Evolutionary conservation across 2,888 invertebrate genomes (phyloP), one percentile per base, ranked within the genome.

Genomic region (Dicyrtoma fusca): DNA sequence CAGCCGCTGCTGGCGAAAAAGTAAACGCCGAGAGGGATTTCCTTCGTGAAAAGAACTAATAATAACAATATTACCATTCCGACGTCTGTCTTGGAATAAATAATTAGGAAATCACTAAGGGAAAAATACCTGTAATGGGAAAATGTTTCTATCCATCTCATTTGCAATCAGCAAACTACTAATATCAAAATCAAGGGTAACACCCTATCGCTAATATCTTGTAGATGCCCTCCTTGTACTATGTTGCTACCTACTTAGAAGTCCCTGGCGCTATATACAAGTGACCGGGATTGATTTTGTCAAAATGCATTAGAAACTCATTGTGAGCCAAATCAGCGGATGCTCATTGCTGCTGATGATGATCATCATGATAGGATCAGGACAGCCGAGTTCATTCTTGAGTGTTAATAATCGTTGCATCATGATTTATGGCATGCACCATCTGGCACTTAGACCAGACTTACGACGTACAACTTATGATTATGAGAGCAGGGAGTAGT

Each of bases 381-480:
- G 5, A 42, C 44, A 68, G 55, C 21, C 23, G 44, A 57, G 44
- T 55, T 44, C 44, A 42, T 23, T 68, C 44, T 44, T 19, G 14
- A 53, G 47, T 57, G 68, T 68, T 68, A 68, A 57, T 68, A 57
- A 57, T 47, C 57, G 44, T 68, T 68, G 25, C 21, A 14, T 59
- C 57, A 57, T 68, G 68, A 68, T 68, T 68, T 68, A 68, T 57
- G 45, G 45, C 57, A 23, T 44, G 8, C 19, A 57, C 21, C 21
- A 64, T n/a, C 64, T 64, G 49, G 49, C 13, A 49, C 44, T 44
- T 61, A 34, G 61, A 44, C 61, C 42, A 34, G 34, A 34, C 34
- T 34, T 34, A 34, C 34, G 34, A 3, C 34, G 34, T 34, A 34
- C 34, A 34, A 34, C 34, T 34, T 49, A 11, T 4, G 19, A 49